These are phyloP conservation scores for Zaprionus taronus DNA, from an alignment of 1,140 invertebrate genomes.

Conservation along the genomic window DNA sequence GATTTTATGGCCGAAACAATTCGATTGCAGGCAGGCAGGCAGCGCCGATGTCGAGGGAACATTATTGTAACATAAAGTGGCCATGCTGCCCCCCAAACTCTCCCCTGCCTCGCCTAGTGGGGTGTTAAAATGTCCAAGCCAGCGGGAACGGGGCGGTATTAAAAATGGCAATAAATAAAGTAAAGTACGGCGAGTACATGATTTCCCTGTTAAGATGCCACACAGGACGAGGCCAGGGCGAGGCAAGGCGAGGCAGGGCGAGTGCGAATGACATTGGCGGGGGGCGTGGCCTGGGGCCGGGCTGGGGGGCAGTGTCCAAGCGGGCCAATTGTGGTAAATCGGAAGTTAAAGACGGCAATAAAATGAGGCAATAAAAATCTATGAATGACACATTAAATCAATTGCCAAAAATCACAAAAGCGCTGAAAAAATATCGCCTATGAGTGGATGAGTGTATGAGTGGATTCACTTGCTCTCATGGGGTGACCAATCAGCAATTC, in stretches of 20 bases:
- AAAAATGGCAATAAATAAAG: conserved; percentile 84
- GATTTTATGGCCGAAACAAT: conserved; percentile 83
- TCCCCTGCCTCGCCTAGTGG: conserved; percentile 5
- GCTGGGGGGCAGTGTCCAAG: conserved; percentile 83
- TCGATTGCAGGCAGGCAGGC: conserved; percentile 71
- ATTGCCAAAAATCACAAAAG: conserved; percentile 84
- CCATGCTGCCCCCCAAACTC: conserved; percentile 21
- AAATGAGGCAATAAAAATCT: conserved; percentile 84
- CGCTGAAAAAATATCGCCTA: conserved; percentile 63
- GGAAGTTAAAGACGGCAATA: conserved; percentile 84
- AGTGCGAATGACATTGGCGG: conserved; percentile 48
- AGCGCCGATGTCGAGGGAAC: conserved; percentile 70
- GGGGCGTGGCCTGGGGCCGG: conserved; percentile 31
- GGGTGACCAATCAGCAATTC: conserved; percentile 40
- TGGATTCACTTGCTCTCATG: conserved; percentile 2
- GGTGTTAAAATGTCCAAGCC: conserved; percentile 78
- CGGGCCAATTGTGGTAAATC: conserved; percentile 84
- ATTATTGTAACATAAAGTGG: conserved; percentile 83
- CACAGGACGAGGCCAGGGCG: conserved; percentile 52
- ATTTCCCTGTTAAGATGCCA: conserved; percentile 84
- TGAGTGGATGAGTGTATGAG: conserved; percentile 64
- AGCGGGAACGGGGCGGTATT: conserved; percentile 72
- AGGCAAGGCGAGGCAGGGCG: not conserved
- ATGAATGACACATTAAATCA: conserved; percentile 85
- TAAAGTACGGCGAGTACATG: conserved; percentile 84